A percentile compares a stretch with the other conserved stretches of the same genome.
Conservation (phyloP, 1,140 invertebrate species). For the Papilio machaon region DNA sequence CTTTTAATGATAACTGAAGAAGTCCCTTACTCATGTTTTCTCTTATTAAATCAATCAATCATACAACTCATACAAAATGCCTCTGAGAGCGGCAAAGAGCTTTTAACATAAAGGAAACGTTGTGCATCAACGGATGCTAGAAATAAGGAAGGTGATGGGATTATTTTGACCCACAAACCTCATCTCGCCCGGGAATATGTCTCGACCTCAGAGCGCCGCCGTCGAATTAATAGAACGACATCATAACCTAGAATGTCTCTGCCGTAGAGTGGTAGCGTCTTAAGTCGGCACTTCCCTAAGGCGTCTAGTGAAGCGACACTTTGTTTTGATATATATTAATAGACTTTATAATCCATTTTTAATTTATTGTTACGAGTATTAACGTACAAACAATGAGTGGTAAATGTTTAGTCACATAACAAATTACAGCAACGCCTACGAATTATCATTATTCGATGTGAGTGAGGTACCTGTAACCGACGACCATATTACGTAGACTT, state of each 20-base stretch:
- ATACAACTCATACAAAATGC: not conserved
- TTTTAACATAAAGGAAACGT: constrained; percentile 5
- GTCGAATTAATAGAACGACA: constrained; percentile 38
- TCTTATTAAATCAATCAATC: not conserved
- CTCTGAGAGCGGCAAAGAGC: not conserved
- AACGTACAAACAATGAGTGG: too few relatives aligned
- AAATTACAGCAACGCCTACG: not conserved
- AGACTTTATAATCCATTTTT: not conserved
- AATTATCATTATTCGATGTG: not conserved
- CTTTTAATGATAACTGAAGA: not conserved
- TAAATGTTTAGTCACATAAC: not conserved
- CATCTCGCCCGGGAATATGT: constrained; percentile 32
- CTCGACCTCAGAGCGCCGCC: constrained; percentile 29
- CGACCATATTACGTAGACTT: too few relatives aligned
- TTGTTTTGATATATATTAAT: not conserved
- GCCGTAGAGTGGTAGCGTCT: constrained; percentile 31
- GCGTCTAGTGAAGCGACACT: constrained; percentile 22
- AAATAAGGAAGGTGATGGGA: constrained; percentile 13
- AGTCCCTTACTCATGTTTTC: not conserved
- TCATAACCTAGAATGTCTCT: constrained; percentile 39
- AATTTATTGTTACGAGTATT: too few relatives aligned
- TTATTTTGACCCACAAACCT: constrained; percentile 34
- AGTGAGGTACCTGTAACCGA: not conserved
- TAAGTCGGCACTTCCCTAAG: constrained; percentile 30
- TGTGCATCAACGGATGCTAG: not conserved